phyloP scores from a whole-genome alignment of 2,888 invertebrate species.

The Linnaemya vulpina region DNA sequence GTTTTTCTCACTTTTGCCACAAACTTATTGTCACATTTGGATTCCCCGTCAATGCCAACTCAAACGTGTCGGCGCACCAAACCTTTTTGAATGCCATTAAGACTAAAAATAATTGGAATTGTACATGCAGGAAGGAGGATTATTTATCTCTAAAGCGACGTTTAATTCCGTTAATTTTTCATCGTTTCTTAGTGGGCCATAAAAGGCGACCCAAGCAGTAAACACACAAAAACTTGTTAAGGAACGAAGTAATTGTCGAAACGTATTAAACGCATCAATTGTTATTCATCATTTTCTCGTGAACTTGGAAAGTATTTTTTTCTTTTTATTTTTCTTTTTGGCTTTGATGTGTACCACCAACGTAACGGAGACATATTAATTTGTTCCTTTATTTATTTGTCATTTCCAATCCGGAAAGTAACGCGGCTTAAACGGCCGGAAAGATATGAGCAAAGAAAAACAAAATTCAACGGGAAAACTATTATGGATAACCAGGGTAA shows the following conservation, averaged over 20 bases:
- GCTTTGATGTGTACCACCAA: not conserved
- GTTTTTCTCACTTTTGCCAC: slow-evolving; percentile 1
- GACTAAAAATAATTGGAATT: slow-evolving; percentile 22
- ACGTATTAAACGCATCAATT: slow-evolving; percentile 62
- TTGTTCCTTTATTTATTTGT: not conserved
- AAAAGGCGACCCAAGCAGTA: not conserved
- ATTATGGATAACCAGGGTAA: too few species aligned
- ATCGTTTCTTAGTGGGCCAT: slow-evolving; percentile 1
- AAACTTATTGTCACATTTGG: not conserved
- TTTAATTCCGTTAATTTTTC: slow-evolving; percentile 28
- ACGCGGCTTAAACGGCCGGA: too few species aligned
- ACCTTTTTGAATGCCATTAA: slow-evolving; percentile 4
- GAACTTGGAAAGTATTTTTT: too few species aligned
- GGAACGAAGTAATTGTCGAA: not conserved
- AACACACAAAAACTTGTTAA: slow-evolving; percentile 10
- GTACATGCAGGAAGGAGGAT: not conserved
- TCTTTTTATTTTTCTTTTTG: not conserved
- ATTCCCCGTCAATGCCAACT: slow-evolving; percentile 11
- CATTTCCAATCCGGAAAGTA: not conserved
- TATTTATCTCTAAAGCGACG: not conserved
- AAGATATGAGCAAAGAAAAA: too few species aligned
- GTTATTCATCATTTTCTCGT: slow-evolving; percentile 49
- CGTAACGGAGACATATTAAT: not conserved
- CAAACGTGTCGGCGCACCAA: slow-evolving; percentile 25
- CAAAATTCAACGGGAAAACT: too few species aligned